Evolutionary conservation across 2,113 vertebrate species (phyloP).

Genomic region (Burhinus oedicnemus): DNA sequence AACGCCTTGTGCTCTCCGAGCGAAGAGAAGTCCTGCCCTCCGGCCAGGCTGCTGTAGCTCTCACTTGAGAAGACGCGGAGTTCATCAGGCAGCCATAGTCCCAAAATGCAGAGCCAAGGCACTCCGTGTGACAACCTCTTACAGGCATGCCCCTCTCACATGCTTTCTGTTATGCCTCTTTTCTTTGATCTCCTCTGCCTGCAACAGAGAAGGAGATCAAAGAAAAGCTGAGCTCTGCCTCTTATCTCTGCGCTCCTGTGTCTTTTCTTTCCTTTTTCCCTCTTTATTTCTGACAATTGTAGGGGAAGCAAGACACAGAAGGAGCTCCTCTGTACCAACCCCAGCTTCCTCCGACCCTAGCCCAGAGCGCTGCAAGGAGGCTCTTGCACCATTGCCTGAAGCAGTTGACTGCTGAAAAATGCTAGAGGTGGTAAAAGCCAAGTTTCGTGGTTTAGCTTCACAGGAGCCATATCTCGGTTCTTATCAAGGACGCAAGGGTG

Average conservation of each 20-base stretch:
- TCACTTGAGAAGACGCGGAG: accelerated
- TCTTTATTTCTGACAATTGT: slow-evolving; percentile 27
- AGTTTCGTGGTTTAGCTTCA: neutral
- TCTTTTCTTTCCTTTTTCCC: slow-evolving; percentile 32
- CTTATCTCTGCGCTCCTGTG: slow-evolving; percentile 26
- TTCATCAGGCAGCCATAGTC: neutral
- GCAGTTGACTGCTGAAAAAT: neutral
- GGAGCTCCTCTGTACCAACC: neutral
- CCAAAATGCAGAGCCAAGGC: neutral
- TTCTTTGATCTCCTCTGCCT: slow-evolving; percentile 59
- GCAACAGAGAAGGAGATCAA: slow-evolving; percentile 58
- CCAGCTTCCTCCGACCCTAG: neutral
- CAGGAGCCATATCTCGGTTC: neutral
- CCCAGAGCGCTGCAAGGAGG: neutral
- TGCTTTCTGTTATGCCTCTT: slow-evolving; percentile 60
- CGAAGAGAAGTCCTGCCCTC: neutral
- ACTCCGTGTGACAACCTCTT: neutral
- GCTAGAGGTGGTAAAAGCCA: neutral
- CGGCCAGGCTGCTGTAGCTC: neutral
- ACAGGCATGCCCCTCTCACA: slow-evolving; percentile 6
- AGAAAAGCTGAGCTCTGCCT: slow-evolving; percentile 57
- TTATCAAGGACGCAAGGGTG: neutral
- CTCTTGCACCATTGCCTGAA: neutral
- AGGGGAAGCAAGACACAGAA: neutral
- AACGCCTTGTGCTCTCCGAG: neutral